A percentile compares a stretch with the other conserved stretches of the same genome.
Evolutionary conservation across 2,888 invertebrate species (phyloP).

Genomic region (Metacarcinus magister): DNA sequence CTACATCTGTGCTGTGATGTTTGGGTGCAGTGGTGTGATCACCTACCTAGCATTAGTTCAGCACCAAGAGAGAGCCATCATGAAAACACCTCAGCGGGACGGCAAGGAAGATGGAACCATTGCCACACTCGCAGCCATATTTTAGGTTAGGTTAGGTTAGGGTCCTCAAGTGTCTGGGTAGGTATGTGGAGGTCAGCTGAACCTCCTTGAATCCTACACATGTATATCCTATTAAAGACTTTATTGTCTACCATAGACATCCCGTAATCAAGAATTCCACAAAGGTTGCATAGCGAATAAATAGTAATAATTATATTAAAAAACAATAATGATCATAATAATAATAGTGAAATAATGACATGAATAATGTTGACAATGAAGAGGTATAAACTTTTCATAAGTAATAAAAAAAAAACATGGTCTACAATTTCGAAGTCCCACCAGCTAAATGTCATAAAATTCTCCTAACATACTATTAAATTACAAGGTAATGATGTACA

Average conservation of each 20-base stretch:
- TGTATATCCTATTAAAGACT: slow-evolving; percentile 64
- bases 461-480: not conserved
- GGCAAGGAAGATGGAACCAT: not conserved
- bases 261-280: slow-evolving; percentile 64
- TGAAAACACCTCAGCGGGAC: not conserved
- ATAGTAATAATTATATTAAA: slow-evolving; percentile 53
- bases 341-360: slow-evolving; percentile 50
- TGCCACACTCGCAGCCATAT: slow-evolving; percentile 46
- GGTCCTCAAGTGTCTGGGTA: not conserved
- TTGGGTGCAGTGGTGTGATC: slow-evolving; percentile 59
- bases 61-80: slow-evolving; percentile 48
- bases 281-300: slow-evolving; percentile 65
- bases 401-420: slow-evolving; percentile 11
- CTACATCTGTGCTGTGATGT: slow-evolving; percentile 69
- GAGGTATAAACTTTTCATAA: slow-evolving; percentile 43
- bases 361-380: slow-evolving; percentile 46
- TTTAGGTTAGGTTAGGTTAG: not conserved
- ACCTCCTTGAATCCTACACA: not conserved
- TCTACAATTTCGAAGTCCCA: slow-evolving; percentile 50
- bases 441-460: not conserved
- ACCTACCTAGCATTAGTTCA: slow-evolving; percentile 58
- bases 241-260: slow-evolving; percentile 78
- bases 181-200: not conserved
- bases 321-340: not conserved
- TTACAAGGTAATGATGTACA: not conserved